A percentile compares a stretch with the other conserved stretches of the same genome.
Conservation (phyloP, 2,888 invertebrate species). For the Plusia festucae region DNA sequence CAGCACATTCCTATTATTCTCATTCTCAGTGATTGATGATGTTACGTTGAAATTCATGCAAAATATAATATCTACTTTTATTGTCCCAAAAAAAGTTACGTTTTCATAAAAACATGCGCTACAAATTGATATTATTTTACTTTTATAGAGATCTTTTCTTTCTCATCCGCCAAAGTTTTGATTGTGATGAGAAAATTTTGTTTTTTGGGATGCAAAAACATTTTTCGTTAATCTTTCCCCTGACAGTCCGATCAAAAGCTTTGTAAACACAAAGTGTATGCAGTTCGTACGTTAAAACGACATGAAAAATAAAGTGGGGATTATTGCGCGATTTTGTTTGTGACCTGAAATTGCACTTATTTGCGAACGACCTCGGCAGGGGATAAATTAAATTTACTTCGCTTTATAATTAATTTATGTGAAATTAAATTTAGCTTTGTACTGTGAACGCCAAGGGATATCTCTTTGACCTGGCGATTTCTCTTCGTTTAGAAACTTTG, state of each 20-base stretch:
- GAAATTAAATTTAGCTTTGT: constrained; percentile 39
- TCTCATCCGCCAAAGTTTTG: constrained; percentile 25
- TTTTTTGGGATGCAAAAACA: constrained; percentile 29
- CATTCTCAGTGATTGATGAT: constrained; percentile 48
- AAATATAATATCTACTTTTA: constrained; percentile 19
- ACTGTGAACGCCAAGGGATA: constrained; percentile 18
- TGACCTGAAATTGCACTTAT: constrained; percentile 65
- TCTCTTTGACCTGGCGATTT: constrained; percentile 17
- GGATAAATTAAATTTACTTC: constrained; percentile 51
- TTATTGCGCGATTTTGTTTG: constrained; percentile 60
- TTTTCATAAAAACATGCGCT: constrained; percentile 20
- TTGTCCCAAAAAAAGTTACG: constrained; percentile 11
- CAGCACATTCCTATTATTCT: constrained; percentile 39
- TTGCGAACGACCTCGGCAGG: constrained; percentile 19
- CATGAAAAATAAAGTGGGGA: constrained; percentile 58
- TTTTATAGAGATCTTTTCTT: constrained; percentile 30
- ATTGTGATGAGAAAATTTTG: constrained; percentile 21
- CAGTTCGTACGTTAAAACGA: constrained; percentile 45
- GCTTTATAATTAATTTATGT: constrained; percentile 47
- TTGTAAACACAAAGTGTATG: constrained; percentile 41
- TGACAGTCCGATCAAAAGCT: constrained; percentile 33
- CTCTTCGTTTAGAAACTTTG: constrained; percentile 25
- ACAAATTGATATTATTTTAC: constrained; percentile 25
- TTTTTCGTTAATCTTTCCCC: constrained; percentile 25
- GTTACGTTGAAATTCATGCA: constrained; percentile 29